phyloP scores from a whole-genome alignment of 1,140 invertebrate genomes.

The Trissolcus basalis region DNA sequence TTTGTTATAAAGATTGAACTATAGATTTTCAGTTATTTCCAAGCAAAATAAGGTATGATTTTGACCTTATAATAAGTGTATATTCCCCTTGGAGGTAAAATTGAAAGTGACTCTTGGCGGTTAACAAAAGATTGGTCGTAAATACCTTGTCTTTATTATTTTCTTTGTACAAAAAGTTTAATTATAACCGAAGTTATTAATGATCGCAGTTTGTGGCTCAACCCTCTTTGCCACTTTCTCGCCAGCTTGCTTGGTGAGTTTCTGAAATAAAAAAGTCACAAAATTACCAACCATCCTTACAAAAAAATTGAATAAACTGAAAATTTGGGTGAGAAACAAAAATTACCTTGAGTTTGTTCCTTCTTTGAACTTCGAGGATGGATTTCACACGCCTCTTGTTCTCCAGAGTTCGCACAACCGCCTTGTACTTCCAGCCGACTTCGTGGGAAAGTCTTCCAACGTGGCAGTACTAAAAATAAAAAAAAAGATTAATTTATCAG shows the following conservation, averaged over 20 bases:
- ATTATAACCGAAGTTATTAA: constrained; percentile 92
- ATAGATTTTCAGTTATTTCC: no score
- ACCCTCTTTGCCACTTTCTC: constrained; percentile 86
- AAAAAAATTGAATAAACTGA: neutral
- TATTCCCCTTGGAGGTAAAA: no score
- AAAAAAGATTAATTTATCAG: no score
- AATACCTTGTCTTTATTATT: constrained; percentile 40
- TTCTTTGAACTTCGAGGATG: constrained; percentile 86
- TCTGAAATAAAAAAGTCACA: constrained; percentile 76
- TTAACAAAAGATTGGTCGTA: no score
- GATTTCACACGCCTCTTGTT: constrained; percentile 96
- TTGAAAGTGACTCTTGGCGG: no score
- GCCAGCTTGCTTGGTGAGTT: constrained; percentile 88
- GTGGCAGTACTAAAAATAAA: constrained; percentile 92
- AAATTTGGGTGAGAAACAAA: neutral
- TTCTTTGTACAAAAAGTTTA: constrained; percentile 76
- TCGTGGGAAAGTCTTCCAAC: constrained; percentile 97
- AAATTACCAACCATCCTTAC: neutral
- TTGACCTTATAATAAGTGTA: no score
- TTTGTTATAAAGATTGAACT: no score
- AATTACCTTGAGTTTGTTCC: constrained; percentile 86
- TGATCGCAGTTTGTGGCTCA: constrained; percentile 86
- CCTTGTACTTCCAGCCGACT: constrained; percentile 99
- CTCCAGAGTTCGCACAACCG: constrained; percentile 95
- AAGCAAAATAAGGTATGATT: no score